phyloP scores from a whole-genome alignment of 1,140 invertebrate species.

The Plodia interpunctella region DNA sequence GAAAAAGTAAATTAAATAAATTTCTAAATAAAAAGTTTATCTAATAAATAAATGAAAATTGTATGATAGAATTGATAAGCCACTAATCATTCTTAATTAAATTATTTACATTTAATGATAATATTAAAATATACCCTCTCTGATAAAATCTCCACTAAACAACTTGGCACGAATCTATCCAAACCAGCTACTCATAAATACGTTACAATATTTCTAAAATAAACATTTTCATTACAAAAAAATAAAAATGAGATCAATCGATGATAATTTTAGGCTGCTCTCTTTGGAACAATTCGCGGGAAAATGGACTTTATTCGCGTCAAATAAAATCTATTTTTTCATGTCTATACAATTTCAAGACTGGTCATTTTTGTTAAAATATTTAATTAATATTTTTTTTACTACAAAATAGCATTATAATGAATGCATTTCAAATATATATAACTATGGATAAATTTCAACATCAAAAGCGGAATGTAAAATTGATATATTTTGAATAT shows the following conservation, averaged over 20 bases:
- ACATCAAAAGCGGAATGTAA: conserved; percentile 58
- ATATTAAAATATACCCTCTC: conserved; percentile 52
- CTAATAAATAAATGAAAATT: neutral
- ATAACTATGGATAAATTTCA: conserved; percentile 26
- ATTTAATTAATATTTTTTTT: conserved; percentile 22
- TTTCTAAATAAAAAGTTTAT: neutral
- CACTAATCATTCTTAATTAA: conserved; percentile 3
- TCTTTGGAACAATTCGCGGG: conserved; percentile 72
- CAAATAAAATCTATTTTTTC: conserved; percentile 37
- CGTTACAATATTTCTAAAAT: conserved; percentile 48
- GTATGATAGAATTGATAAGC: neutral
- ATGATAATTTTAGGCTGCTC: conserved; percentile 72
- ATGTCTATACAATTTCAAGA: conserved; percentile 21
- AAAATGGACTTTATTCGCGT: conserved; percentile 43
- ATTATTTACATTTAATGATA: conserved; percentile 30
- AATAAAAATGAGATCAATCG: conserved; percentile 73
- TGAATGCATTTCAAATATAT: conserved; percentile 19
- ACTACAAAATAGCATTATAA: conserved; percentile 21
- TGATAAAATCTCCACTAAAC: conserved; percentile 38
- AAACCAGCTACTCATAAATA: conserved; percentile 36
- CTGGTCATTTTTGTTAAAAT: conserved; percentile 32
- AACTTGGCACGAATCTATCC: conserved; percentile 48
- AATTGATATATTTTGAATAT: conserved; percentile 35
- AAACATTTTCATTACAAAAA: conserved; percentile 66
- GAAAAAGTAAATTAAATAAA: too few relatives aligned